Percentiles rank a stretch among this genome's conserved stretches.
These are phyloP conservation scores for Xestoiulus laeticollis DNA, from an alignment of 2,888 invertebrate species.

Conservation along the genomic window DNA sequence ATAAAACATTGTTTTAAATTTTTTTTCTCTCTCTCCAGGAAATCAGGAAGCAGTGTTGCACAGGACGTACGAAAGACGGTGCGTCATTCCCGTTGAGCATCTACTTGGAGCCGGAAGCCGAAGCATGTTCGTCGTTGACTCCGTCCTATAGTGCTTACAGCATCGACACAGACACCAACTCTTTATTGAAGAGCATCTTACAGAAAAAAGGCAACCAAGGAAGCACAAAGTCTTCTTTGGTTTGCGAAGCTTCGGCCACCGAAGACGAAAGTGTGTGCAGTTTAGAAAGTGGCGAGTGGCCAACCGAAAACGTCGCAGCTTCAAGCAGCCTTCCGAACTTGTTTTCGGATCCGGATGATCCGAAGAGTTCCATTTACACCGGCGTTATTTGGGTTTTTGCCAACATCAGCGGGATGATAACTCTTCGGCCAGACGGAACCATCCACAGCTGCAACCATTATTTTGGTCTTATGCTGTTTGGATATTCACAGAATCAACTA, in stretches of 20 bases:
- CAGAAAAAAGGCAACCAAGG: slow-evolving; percentile 38
- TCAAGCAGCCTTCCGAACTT: slow-evolving; percentile 10
- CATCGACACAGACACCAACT: slow-evolving; percentile 31
- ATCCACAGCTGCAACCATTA: slow-evolving; percentile 75
- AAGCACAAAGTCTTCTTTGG: slow-evolving; percentile 8
- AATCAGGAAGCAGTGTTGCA: slow-evolving; percentile 72
- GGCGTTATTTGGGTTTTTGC: slow-evolving; percentile 64
- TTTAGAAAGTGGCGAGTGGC: slow-evolving; percentile 9
- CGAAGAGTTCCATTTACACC: slow-evolving; percentile 53
- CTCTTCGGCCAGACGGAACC: slow-evolving; percentile 71
- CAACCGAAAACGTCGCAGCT: slow-evolving; percentile 25
- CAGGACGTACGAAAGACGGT: slow-evolving; percentile 73
- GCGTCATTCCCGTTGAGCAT: slow-evolving; percentile 70
- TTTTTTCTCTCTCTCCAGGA: slow-evolving; percentile 61
- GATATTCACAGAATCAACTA: slow-evolving; percentile 71
- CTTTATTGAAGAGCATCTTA: slow-evolving; percentile 42
- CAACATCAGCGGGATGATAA: slow-evolving; percentile 74
- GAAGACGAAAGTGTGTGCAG: slow-evolving; percentile 30
- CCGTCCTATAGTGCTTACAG: slow-evolving; percentile 45
- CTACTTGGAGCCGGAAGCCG: slow-evolving; percentile 53
- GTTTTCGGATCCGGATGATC: slow-evolving; percentile 45
- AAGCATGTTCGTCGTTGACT: background rate
- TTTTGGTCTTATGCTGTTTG: slow-evolving; percentile 74
- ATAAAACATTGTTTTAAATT: background rate
- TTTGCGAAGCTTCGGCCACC: background rate